These are phyloP conservation scores for Tachystola acroxantha DNA, from an alignment of 2,888 invertebrate genomes.

Conservation along the genomic window DNA sequence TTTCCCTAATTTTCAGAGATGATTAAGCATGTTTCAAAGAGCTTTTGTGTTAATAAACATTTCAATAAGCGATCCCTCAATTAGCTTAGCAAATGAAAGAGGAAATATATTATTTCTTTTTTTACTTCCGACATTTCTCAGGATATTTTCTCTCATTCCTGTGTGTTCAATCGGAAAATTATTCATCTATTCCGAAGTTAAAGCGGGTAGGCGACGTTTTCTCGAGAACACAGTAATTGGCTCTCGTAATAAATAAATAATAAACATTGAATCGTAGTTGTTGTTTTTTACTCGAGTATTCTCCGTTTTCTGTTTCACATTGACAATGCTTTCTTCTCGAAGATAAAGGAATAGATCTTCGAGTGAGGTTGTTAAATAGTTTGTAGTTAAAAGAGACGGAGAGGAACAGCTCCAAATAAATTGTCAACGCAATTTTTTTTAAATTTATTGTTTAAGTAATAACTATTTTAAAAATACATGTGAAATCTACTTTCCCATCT, in stretches of 20 bases:
- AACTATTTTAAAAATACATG: too few relatives aligned
- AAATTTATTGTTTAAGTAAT: too few relatives aligned
- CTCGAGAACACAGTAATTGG: constrained; percentile 52
- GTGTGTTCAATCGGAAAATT: constrained; percentile 50
- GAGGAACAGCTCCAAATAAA: too few relatives aligned
- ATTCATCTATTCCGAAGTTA: constrained; percentile 56
- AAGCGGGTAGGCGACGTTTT: constrained; percentile 27
- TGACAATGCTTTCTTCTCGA: neutral
- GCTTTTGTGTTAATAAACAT: constrained; percentile 17
- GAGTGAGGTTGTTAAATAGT: too few relatives aligned
- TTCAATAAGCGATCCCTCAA: constrained; percentile 23
- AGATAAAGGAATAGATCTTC: neutral
- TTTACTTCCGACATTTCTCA: constrained; percentile 1
- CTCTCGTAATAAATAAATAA: constrained; percentile 38
- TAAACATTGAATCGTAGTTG: constrained; percentile 27
- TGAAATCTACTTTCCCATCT: too few relatives aligned
- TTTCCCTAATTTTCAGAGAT: constrained; percentile 28
- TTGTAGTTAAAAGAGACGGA: too few relatives aligned
- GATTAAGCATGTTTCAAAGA: constrained; percentile 12
- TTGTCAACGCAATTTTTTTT: too few relatives aligned
- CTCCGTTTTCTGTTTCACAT: neutral
- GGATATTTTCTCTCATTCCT: constrained; percentile 18
- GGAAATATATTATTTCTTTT: too few relatives aligned
- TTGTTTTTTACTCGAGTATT: constrained; percentile 23
- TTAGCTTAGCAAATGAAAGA: constrained; percentile 21